These are phyloP conservation scores for Saturnia pavonia DNA, from an alignment of 2,888 invertebrate species.

Conservation along the genomic window DNA sequence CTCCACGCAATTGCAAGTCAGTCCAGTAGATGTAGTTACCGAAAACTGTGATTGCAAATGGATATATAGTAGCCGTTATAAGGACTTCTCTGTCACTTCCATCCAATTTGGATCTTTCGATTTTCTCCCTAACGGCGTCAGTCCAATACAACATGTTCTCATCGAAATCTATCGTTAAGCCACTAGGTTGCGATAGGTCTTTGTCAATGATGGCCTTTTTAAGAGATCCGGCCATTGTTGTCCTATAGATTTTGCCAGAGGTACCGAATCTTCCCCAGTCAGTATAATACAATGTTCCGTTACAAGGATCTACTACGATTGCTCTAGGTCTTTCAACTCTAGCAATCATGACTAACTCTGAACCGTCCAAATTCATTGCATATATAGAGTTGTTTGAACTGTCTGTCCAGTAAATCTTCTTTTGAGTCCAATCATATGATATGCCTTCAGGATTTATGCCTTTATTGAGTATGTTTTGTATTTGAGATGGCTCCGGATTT, in stretches of 20 bases:
- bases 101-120: constrained; percentile 94
- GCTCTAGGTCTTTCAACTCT: constrained; percentile 96
- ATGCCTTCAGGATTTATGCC: constrained; percentile 96
- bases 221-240: constrained; percentile 97
- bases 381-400: constrained; percentile 96
- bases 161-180: constrained; percentile 96
- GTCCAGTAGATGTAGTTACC: constrained; percentile 98
- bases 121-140: constrained; percentile 96
- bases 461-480: constrained; percentile 86
- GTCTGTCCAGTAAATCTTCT: constrained; percentile 99
- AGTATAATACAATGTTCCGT: constrained; percentile 96
- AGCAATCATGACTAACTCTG: constrained; percentile 94
- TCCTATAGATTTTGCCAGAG: constrained; percentile 95
- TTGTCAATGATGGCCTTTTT: constrained; percentile 94
- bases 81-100: constrained; percentile 92
- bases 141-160: constrained; percentile 98
- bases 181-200: constrained; percentile 96
- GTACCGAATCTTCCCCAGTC: constrained; percentile 98
- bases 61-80: constrained; percentile 95
- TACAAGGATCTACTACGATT: constrained; percentile 98
- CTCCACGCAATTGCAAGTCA: constrained; percentile 94
- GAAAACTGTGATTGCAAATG: constrained; percentile 96
- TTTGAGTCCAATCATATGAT: constrained; percentile 98
- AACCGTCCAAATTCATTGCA: constrained; percentile 95
- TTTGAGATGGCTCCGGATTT: constrained; percentile 83